A percentile compares a stretch with the other conserved stretches of the same genome.
Conservation (phyloP, 2,888 invertebrate species). For the Chouioia cunea region DNA sequence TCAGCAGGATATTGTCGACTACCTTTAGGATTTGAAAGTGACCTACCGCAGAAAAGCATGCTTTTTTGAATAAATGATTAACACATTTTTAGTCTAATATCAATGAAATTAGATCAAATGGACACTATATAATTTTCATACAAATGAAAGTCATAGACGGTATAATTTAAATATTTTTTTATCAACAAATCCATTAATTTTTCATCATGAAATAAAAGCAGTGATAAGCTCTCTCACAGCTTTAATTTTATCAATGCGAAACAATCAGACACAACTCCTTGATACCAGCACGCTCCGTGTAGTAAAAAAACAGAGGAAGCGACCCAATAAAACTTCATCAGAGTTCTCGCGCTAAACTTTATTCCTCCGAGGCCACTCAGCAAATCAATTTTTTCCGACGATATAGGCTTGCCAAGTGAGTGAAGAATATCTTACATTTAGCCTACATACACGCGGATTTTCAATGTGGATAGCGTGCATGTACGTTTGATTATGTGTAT, state of each 20-base stretch:
- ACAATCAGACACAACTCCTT: constrained; percentile 7
- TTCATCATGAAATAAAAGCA: too few species aligned
- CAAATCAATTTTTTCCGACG: constrained; percentile 31
- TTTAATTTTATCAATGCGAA: constrained; percentile 5
- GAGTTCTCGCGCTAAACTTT: constrained; percentile 17
- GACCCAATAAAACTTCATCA: constrained; percentile 19
- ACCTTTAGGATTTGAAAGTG: too few species aligned
- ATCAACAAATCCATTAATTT: too few species aligned
- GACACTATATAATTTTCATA: too few species aligned
- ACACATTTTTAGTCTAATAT: too few species aligned
- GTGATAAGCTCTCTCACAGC: too few species aligned
- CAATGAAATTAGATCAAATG: too few species aligned
- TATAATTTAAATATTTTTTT: too few species aligned
- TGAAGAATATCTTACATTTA: constrained; percentile 13
- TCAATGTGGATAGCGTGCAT: constrained; percentile 30
- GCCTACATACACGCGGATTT: neutral
- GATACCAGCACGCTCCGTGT: neutral
- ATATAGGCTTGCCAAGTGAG: neutral
- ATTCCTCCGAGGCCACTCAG: neutral
- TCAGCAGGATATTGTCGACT: too few species aligned
- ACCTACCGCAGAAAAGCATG: too few species aligned
- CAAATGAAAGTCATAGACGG: too few species aligned
- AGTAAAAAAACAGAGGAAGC: constrained; percentile 2
- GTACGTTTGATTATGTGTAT: neutral
- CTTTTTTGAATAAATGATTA: too few species aligned